phyloP scores from a whole-genome alignment of 2,113 vertebrate species.

The Phyllostomus discolor region DNA sequence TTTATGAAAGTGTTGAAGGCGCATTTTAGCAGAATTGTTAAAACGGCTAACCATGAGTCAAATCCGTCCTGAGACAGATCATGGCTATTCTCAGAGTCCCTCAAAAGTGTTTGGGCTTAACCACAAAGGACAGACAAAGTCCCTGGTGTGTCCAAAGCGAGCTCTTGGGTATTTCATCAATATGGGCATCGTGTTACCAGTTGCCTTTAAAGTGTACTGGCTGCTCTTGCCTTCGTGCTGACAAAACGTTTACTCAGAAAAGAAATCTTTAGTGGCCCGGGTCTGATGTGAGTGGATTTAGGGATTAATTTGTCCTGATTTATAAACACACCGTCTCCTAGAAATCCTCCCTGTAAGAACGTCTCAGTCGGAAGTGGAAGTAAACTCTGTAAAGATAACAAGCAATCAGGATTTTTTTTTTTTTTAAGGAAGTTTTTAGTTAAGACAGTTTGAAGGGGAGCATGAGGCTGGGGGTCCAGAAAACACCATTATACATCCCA shows the following conservation, averaged over 20 bases:
- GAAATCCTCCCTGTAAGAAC: background rate
- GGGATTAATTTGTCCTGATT: slow-evolving; percentile 3
- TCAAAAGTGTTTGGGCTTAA: slow-evolving; percentile 32
- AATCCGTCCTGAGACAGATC: slow-evolving; percentile 22
- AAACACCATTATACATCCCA: background rate
- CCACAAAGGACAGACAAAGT: background rate
- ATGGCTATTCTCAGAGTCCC: background rate
- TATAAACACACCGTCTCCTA: slow-evolving; percentile 20
- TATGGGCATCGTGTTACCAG: background rate
- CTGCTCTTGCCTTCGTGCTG: background rate
- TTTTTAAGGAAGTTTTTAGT: background rate
- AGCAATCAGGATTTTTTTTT: background rate
- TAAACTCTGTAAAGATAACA: background rate
- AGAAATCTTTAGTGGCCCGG: background rate
- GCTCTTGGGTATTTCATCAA: background rate
- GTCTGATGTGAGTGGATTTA: background rate
- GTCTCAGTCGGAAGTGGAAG: background rate
- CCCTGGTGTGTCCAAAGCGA: background rate
- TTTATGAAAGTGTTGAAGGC: slow-evolving; percentile 24
- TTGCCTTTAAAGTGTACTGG: slow-evolving; percentile 1
- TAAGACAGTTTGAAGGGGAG: background rate
- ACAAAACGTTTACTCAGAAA: background rate
- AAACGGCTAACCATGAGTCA: slow-evolving; percentile 14
- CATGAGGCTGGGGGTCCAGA: background rate
- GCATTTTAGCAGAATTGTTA: slow-evolving; percentile 36